Evolutionary conservation across 2,888 invertebrate genomes (phyloP).

Genomic region (Melanotus villosus): DNA sequence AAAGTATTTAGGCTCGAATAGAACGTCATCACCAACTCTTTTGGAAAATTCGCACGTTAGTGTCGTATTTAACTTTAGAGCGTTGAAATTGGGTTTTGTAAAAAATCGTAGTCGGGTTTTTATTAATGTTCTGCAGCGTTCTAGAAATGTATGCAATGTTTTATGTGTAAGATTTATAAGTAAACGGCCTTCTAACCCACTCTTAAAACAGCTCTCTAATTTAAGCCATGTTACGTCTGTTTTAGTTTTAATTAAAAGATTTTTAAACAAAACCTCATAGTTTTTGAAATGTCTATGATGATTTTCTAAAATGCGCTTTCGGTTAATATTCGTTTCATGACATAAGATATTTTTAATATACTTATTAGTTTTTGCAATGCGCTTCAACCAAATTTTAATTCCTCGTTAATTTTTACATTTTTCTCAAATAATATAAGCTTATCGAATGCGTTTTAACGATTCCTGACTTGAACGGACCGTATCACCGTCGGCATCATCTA

Average conservation of each 20-base stretch:
- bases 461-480: not conserved
- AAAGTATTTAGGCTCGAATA: not conserved
- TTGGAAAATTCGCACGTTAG: not conserved
- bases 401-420: not conserved
- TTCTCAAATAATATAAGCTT: not conserved
- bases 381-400: not conserved
- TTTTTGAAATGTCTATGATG: not conserved
- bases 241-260: not conserved
- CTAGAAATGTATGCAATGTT: not conserved
- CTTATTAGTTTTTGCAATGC: not conserved
- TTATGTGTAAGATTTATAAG: not conserved
- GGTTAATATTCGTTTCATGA: not conserved
- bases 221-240: not conserved
- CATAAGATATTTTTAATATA: not conserved
- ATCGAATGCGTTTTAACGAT: not conserved
- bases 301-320: not conserved
- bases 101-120: not conserved
- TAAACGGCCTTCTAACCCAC: not conserved
- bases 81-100: not conserved
- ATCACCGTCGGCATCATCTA: too few relatives aligned
- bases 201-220: not conserved
- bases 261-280: not conserved
- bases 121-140: not conserved
- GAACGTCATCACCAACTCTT: not conserved
- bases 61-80: not conserved